Percentiles rank a stretch among this genome's conserved stretches.
Evolutionary conservation across 2,113 vertebrate species (phyloP).

Genomic region (Potamarius usumacintae): DNA sequence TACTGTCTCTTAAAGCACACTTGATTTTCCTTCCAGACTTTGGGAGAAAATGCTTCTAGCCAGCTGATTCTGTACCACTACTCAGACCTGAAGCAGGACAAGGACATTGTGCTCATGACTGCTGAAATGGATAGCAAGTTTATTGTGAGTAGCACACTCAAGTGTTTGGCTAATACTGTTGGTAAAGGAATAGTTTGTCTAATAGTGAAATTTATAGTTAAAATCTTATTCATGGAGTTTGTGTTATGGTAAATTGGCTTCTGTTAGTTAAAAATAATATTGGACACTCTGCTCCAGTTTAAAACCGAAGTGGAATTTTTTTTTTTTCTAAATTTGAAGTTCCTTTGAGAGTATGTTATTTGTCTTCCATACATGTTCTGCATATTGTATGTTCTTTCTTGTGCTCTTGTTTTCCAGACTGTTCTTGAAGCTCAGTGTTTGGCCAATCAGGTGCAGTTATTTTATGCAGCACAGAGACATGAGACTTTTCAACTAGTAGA

Average conservation of each 20-base stretch:
- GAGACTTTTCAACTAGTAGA: slow-evolving; percentile 84
- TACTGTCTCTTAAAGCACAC: neutral
- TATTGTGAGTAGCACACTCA: slow-evolving; percentile 75
- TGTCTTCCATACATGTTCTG: neutral
- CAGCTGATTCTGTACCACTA: slow-evolving; percentile 93
- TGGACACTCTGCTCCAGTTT: neutral
- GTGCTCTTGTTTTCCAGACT: slow-evolving; percentile 68
- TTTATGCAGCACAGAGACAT: slow-evolving; percentile 81
- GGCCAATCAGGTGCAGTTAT: slow-evolving; percentile 93
- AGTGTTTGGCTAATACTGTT: neutral
- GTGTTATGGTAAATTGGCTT: neutral
- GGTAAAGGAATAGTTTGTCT: neutral
- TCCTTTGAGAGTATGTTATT: neutral
- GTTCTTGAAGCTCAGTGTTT: slow-evolving; percentile 91
- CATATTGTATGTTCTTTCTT: neutral
- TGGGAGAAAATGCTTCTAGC: slow-evolving; percentile 83
- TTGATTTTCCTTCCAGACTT: slow-evolving; percentile 71
- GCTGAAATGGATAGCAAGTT: slow-evolving; percentile 89
- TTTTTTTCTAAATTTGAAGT: neutral
- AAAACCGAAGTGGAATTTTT: neutral
- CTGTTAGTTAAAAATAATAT: neutral
- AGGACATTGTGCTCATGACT: slow-evolving; percentile 92
- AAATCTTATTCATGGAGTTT: neutral
- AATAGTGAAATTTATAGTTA: no score
- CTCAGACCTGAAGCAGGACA: slow-evolving; percentile 85